phyloP scores from a whole-genome alignment of 2,797 vertebrate species.

The Ispidina lecontei region DNA sequence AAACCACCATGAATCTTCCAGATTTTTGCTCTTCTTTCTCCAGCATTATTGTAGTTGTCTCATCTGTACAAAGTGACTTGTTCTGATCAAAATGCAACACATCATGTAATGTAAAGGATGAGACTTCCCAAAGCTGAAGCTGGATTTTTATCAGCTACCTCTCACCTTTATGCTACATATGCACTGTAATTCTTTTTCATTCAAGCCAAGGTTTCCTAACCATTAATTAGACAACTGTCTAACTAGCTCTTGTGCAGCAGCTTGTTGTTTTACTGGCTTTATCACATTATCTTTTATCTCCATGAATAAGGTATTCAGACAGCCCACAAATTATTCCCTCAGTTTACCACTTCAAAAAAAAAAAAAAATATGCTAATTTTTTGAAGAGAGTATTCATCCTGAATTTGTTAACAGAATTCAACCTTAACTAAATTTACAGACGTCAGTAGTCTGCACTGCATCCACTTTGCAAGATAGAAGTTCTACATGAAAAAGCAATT shows the following conservation, averaged over 20 bases:
- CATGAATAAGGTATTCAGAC: neutral
- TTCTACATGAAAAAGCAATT: neutral
- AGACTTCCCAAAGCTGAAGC: neutral
- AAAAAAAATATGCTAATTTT: neutral
- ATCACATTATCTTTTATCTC: neutral
- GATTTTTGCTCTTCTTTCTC: neutral
- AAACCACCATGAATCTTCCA: neutral
- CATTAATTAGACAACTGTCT: neutral
- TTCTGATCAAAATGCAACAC: neutral
- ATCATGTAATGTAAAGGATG: neutral
- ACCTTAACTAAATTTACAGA: neutral
- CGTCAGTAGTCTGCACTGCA: neutral
- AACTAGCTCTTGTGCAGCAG: neutral
- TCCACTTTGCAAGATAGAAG: neutral
- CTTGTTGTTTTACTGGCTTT: neutral
- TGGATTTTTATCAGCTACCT: neutral
- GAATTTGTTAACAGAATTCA: neutral
- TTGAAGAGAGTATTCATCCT: neutral
- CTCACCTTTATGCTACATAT: neutral
- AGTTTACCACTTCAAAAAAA: neutral
- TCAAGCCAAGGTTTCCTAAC: neutral
- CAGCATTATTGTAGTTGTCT: rapidly evolving
- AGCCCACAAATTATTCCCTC: neutral
- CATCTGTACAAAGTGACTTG: rapidly evolving
- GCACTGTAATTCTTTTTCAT: neutral